These are phyloP conservation scores for Isotomurus palustris DNA, from an alignment of 2,888 invertebrate species.

Conservation along the genomic window DNA sequence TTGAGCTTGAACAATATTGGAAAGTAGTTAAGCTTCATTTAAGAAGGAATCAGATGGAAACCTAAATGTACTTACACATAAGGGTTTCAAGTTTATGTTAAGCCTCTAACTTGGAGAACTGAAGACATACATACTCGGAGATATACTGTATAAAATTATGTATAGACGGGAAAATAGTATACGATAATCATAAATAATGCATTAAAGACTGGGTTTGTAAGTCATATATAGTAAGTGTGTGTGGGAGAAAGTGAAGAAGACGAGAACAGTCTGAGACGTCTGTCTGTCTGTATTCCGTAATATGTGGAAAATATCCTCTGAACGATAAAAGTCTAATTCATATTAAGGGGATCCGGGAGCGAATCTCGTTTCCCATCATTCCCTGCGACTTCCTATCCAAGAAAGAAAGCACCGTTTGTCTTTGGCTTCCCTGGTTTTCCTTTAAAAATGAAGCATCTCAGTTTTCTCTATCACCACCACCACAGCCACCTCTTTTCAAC, in stretches of 20 bases:
- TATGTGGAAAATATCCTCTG: slow-evolving; percentile 14
- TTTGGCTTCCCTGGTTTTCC: too few relatives aligned
- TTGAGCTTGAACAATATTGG: too few relatives aligned
- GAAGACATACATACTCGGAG: not conserved
- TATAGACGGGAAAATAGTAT: not conserved
- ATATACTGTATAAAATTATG: not conserved
- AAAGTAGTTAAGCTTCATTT: too few relatives aligned
- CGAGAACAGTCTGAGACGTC: slow-evolving; percentile 5
- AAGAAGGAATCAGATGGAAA: too few relatives aligned
- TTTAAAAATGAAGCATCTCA: too few relatives aligned
- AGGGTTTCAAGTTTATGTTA: too few relatives aligned
- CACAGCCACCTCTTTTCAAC: not conserved
- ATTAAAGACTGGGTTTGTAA: slow-evolving; percentile 8
- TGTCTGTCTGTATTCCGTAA: slow-evolving; percentile 7
- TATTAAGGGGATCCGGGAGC: slow-evolving; percentile 6
- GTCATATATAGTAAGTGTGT: not conserved
- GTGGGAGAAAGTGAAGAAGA: not conserved
- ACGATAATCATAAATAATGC: slow-evolving; percentile 18
- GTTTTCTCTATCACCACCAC: not conserved
- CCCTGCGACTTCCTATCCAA: not conserved
- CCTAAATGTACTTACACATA: too few relatives aligned
- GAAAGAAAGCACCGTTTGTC: not conserved
- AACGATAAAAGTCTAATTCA: slow-evolving; percentile 19
- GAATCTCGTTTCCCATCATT: slow-evolving; percentile 7
- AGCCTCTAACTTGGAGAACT: too few relatives aligned